Percentiles rank a stretch among this genome's conserved stretches.
These are phyloP conservation scores for Xylota segnis DNA, from an alignment of 2,888 invertebrate species.

Conservation along the genomic window DNA sequence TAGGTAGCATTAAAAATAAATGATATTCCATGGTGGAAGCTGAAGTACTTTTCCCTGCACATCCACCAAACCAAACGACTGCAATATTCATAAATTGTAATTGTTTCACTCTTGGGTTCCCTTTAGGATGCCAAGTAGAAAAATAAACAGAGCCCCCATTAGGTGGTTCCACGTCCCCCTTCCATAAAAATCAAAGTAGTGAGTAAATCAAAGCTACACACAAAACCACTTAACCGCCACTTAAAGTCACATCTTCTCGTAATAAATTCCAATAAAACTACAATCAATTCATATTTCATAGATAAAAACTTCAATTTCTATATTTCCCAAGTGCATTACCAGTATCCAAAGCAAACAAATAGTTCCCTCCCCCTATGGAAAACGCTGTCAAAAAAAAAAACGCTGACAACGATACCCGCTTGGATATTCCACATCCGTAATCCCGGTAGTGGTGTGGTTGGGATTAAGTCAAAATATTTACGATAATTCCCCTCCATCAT, in stretches of 20 bases:
- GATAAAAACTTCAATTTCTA: conserved; percentile 35
- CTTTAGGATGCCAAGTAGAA: neutral
- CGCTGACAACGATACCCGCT: conserved; percentile 26
- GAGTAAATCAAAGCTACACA: conserved; percentile 53
- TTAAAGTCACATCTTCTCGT: conserved; percentile 24
- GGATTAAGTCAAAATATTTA: conserved; percentile 23
- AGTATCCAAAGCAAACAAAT: conserved; percentile 17
- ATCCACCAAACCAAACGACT: neutral
- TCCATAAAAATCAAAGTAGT: neutral
- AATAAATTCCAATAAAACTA: conserved; percentile 64
- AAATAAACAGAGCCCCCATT: neutral
- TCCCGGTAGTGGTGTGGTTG: conserved; percentile 33
- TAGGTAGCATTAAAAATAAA: neutral
- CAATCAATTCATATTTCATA: conserved; percentile 65
- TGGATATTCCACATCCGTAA: conserved; percentile 71
- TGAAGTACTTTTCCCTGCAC: neutral
- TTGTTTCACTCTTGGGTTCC: neutral
- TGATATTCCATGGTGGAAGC: neutral
- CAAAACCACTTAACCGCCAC: conserved; percentile 59
- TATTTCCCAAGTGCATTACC: conserved; percentile 19
- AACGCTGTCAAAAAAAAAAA: conserved; percentile 3
- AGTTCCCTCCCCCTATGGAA: neutral
- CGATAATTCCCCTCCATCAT: conserved; percentile 6
- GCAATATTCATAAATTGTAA: conserved; percentile 5
- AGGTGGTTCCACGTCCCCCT: neutral